Percentiles rank a stretch among this genome's conserved stretches.
Evolutionary conservation across 2,797 vertebrate genomes (phyloP).

Genomic region (Aplochiton taeniatus): DNA sequence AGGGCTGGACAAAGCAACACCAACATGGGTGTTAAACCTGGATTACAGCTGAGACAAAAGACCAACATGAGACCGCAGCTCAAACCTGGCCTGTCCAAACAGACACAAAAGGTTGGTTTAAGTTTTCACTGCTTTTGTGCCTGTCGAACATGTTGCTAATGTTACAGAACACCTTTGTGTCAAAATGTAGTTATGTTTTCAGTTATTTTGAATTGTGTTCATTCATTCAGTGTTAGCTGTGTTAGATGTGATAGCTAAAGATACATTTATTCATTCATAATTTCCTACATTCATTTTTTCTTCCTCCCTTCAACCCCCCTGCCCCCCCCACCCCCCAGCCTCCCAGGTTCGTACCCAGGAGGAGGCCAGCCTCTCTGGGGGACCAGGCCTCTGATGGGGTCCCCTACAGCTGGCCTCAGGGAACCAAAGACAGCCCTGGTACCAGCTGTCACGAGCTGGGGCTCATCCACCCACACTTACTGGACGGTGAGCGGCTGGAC

Average conservation of each 20-base stretch:
- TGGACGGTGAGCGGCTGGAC: slow-evolving; percentile 60
- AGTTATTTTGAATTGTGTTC: too few species aligned
- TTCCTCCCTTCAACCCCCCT: background rate
- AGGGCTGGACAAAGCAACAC: too few species aligned
- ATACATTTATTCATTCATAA: background rate
- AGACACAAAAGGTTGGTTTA: slow-evolving; percentile 65
- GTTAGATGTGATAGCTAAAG: slow-evolving; percentile 1
- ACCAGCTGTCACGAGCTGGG: slow-evolving; percentile 74
- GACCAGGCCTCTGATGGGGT: slow-evolving; percentile 37
- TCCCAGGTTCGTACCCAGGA: slow-evolving; percentile 24
- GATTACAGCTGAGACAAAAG: background rate
- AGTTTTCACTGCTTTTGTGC: slow-evolving; percentile 16
- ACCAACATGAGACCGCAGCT: background rate
- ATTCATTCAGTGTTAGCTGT: too few species aligned
- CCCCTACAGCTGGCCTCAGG: slow-evolving; percentile 48
- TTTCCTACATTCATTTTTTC: slow-evolving; percentile 4
- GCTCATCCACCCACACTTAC: slow-evolving; percentile 63
- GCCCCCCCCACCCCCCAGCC: slow-evolving; percentile 13
- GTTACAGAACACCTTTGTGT: too few species aligned
- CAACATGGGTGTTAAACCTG: background rate
- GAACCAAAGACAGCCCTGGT: slow-evolving; percentile 70
- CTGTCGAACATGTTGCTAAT: too few species aligned
- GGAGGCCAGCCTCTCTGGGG: slow-evolving; percentile 15
- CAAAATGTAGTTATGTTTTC: too few species aligned
- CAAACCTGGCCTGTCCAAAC: background rate